Evolutionary conservation across 2,797 vertebrate species (phyloP), one percentile per base, ranked within the genome.

Genomic region (Cephalopachus bancanus): DNA sequence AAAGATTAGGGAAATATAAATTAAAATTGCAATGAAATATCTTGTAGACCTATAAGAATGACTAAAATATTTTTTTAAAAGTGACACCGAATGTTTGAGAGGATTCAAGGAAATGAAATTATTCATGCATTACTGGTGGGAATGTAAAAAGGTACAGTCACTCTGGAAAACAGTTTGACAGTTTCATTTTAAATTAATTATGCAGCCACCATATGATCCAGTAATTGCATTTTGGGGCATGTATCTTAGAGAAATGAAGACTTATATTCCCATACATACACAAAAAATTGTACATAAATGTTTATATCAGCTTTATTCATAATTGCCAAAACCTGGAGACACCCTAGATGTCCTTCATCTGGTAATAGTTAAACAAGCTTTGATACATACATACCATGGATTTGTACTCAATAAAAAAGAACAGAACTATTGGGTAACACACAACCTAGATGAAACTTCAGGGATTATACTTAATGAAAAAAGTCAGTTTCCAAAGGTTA

Each of bases 321-420:
- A 44, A 44, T 44, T 44, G 44, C 44, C 44, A 22, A 92, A 93
- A 85, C 37, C 24, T 90, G 16, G 24, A 81, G 49, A 86, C 5
- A 71, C 49, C 17, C 30, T 67, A 53, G n/a, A 83, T 62, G 28
- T 11, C 17, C 49, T 55, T 81, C 5, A 30, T 86, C 30, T 44
- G 3, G 49, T 76, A 96, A 71, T 94, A 26, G 8, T 76, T 67
- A 87, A 86, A 33, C 14, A 91, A 80, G 44, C 7, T 84, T 95
- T 91, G 67, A 1, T 37, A 53, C 4, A 91, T 85, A 33, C 7
- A 71, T 57, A 55, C 17, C 79, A 71, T 19, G 28, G 59, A 60
- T 3, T 76, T 76, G 16, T 91, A 78, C 2, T 44, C 44, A 44
- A 44, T 44, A 44, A 44, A 44, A 44, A 44, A 44, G 44, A 44